These are phyloP conservation scores for Macquaria ambigua DNA, from an alignment of 2,113 vertebrate genomes.

Conservation along the genomic window DNA sequence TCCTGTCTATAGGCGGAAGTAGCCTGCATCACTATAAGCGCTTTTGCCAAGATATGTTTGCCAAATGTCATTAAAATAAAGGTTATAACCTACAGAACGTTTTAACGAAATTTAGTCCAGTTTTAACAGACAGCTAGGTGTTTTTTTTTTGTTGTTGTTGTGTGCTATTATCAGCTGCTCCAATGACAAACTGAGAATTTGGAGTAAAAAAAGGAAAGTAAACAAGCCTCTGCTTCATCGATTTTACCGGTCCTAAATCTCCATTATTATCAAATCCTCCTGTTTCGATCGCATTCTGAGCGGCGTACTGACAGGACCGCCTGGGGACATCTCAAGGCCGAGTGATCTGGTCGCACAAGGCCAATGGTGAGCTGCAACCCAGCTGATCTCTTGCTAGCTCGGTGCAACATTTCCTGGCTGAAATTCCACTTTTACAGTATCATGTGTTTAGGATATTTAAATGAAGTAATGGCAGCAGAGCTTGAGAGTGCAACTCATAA, in stretches of 20 bases:
- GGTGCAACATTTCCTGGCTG: neutral
- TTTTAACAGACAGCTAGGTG: neutral
- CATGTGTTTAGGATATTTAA: neutral
- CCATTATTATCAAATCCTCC: neutral
- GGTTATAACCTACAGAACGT: neutral
- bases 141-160: neutral
- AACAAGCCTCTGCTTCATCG: neutral
- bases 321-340: neutral
- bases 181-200: neutral
- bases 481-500: neutral
- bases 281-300: neutral
- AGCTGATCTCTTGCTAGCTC: too few species aligned
- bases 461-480: neutral
- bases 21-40: neutral
- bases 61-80: neutral
- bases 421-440: too few species aligned
- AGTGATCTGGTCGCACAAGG: neutral
- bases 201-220: neutral
- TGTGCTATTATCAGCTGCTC: neutral
- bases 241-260: neutral
- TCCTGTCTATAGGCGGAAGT: neutral
- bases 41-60: neutral
- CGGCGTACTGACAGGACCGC: neutral
- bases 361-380: neutral
- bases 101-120: neutral